These are phyloP conservation scores for Dryadula phaetusa DNA, from an alignment of 2,888 invertebrate genomes.

Conservation along the genomic window DNA sequence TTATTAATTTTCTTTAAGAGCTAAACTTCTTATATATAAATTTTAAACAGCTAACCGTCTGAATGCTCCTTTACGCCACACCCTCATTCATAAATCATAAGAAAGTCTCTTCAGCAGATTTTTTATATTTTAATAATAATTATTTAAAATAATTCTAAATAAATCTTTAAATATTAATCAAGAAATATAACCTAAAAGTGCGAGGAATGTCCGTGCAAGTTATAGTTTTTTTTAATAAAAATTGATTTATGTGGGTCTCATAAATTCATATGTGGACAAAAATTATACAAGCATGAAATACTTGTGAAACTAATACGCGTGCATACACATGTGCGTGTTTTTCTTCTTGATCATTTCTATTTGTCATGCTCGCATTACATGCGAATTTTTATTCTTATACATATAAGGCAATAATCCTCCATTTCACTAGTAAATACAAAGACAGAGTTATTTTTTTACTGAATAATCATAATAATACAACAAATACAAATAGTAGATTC, in stretches of 20 bases:
- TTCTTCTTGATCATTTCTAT: conserved; percentile 17
- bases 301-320: conserved; percentile 16
- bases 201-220: too few species aligned
- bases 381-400: conserved; percentile 17
- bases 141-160: too few species aligned
- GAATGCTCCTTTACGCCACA: neutral
- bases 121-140: neutral
- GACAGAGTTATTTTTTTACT: too few species aligned
- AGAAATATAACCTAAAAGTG: neutral
- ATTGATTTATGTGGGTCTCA: neutral
- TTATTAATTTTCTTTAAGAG: neutral
- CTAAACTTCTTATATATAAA: neutral
- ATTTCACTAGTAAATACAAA: too few species aligned
- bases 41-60: neutral
- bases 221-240: too few species aligned
- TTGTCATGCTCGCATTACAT: conserved; percentile 27
- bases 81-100: neutral
- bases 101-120: neutral
- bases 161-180: neutral
- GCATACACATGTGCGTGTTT: conserved; percentile 17
- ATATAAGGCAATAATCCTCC: conserved; percentile 15
- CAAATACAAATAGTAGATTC: too few species aligned
- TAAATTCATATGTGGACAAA: neutral
- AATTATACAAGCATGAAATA: neutral
- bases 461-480: too few species aligned